These are phyloP conservation scores for Tuta absoluta DNA, from an alignment of 2,888 invertebrate species.

Conservation along the genomic window DNA sequence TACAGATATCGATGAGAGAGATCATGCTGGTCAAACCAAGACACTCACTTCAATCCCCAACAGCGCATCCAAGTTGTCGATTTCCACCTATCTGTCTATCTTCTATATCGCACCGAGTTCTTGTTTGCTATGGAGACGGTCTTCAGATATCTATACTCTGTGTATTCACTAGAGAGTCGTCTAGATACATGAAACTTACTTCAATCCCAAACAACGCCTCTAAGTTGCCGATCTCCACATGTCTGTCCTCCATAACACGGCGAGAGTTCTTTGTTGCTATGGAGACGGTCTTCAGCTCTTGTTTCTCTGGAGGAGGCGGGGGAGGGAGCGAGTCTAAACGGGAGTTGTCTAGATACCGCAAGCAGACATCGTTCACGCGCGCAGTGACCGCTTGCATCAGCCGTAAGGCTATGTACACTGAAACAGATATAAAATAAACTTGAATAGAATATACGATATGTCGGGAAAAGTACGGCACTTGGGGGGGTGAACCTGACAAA, in stretches of 20 bases:
- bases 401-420: conserved; percentile 87
- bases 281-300: conserved; percentile 80
- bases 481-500: too few species aligned
- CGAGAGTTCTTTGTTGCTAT: conserved; percentile 90
- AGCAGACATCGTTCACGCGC: conserved; percentile 86
- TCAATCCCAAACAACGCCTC: conserved; percentile 90
- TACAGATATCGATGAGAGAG: too few species aligned
- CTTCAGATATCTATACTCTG: conserved; percentile 72
- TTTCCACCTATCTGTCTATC: conserved; percentile 93
- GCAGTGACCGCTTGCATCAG: conserved; percentile 88
- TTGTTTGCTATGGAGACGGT: conserved; percentile 86
- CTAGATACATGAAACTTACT: conserved; percentile 82
- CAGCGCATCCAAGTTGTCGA: conserved; percentile 90
- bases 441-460: background rate
- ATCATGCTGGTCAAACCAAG: too few species aligned
- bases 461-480: too few species aligned
- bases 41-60: conserved; percentile 87
- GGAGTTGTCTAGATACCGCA: conserved; percentile 85
- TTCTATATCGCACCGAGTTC: conserved; percentile 95
- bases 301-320: conserved; percentile 78
- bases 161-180: conserved; percentile 84
- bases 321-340: conserved; percentile 83
- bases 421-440: conserved; percentile 38
- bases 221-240: conserved; percentile 91
- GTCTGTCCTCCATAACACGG: conserved; percentile 95